These are phyloP conservation scores for Dasypolia templi DNA, from an alignment of 2,888 invertebrate species.

Conservation along the genomic window DNA sequence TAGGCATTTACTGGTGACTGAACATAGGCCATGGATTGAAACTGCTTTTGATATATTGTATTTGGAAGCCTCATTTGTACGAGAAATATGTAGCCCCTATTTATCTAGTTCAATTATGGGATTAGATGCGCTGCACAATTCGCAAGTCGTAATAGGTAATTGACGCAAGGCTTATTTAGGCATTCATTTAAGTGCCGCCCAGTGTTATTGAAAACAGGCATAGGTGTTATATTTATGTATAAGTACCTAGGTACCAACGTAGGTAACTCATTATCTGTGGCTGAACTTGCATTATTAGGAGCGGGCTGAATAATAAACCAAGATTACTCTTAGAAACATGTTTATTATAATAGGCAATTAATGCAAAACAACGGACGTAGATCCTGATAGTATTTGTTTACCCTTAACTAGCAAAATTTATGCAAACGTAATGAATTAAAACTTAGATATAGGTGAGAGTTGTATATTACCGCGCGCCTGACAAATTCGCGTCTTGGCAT, in stretches of 20 bases:
- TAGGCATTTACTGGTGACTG: not conserved
- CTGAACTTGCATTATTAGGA: not conserved
- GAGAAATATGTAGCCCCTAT: not conserved
- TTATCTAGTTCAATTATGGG: not conserved
- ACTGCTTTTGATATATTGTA: not conserved
- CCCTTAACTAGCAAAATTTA: slow-evolving; percentile 46
- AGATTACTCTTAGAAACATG: slow-evolving; percentile 40
- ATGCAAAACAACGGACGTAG: slow-evolving; percentile 57
- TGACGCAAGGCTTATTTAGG: too few relatives aligned
- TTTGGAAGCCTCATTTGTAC: not conserved
- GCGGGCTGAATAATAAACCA: slow-evolving; percentile 35
- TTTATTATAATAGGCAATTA: slow-evolving; percentile 56
- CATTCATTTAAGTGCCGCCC: too few relatives aligned
- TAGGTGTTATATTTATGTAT: not conserved
- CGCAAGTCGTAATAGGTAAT: not conserved
- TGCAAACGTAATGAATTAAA: slow-evolving; percentile 53
- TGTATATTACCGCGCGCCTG: not conserved
- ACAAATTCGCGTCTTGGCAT: not conserved
- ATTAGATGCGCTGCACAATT: not conserved
- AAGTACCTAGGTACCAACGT: not conserved
- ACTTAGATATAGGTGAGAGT: slow-evolving; percentile 8
- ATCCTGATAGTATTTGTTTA: slow-evolving; percentile 49
- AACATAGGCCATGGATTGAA: not conserved
- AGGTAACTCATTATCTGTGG: not conserved
- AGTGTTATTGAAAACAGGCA: not conserved